phyloP scores from a whole-genome alignment of 2,888 invertebrate genomes.

The Salticus scenicus region DNA sequence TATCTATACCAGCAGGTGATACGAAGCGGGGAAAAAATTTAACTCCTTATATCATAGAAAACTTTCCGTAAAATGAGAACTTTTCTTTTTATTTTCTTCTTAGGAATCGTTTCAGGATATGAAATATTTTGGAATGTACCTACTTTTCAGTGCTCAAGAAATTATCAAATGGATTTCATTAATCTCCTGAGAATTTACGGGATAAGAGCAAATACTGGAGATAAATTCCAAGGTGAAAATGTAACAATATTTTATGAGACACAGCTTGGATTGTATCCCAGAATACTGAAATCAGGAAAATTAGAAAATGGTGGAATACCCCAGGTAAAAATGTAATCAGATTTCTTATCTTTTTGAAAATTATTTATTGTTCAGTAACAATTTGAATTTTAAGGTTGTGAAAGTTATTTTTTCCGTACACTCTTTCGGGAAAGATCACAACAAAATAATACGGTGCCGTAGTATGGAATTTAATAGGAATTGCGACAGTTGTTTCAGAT shows the following conservation, averaged over 20 bases:
- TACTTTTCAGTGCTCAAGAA: slow-evolving; percentile 14
- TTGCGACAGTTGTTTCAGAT: no score
- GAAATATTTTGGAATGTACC: slow-evolving; percentile 49
- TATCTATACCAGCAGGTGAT: no score
- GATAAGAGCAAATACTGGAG: slow-evolving; percentile 82
- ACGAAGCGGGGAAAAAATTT: no score
- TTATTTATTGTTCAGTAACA: no score
- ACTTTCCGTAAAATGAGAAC: no score
- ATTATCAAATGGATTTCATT: slow-evolving; percentile 17
- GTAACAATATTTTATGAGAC: slow-evolving; percentile 85
- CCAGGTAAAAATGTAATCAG: slow-evolving; percentile 77
- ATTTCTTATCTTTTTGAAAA: no score
- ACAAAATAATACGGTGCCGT: no score
- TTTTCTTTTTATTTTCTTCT: not conserved
- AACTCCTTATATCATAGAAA: no score
- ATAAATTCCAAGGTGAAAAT: slow-evolving; percentile 81
- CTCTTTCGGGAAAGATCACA: no score
- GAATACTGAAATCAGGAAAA: slow-evolving; percentile 16
- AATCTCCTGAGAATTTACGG: slow-evolving; percentile 78
- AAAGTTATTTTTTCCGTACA: no score
- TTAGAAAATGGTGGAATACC: slow-evolving; percentile 84
- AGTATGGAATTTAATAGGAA: no score
- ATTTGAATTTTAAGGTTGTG: no score
- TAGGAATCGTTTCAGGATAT: not conserved
- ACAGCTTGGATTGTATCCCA: slow-evolving; percentile 77